phyloP scores from a whole-genome alignment of 2,888 invertebrate genomes.

The Operophtera brumata region DNA sequence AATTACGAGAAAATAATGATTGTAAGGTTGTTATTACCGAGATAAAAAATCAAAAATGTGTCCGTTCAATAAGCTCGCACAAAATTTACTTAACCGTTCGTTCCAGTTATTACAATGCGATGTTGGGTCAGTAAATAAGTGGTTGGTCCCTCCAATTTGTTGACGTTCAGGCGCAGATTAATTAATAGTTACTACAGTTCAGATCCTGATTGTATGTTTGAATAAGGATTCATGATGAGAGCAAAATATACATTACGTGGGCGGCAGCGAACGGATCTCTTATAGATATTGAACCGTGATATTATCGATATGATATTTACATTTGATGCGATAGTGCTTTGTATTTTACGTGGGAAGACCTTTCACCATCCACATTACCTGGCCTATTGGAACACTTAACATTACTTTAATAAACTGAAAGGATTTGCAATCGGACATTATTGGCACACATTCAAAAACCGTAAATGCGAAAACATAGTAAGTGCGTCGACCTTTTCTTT shows the following conservation, averaged over 20 bases:
- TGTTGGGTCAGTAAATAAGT: slow-evolving; percentile 49
- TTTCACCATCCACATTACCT: slow-evolving; percentile 27
- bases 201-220: slow-evolving; percentile 65
- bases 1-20: slow-evolving; percentile 5
- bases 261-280: slow-evolving; percentile 52
- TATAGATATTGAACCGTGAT: slow-evolving; percentile 49
- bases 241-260: slow-evolving; percentile 51
- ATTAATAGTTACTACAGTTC: too few relatives aligned
- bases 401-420: slow-evolving; percentile 2
- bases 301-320: slow-evolving; percentile 48
- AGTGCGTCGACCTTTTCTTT: too few relatives aligned
- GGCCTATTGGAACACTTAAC: slow-evolving; percentile 14
- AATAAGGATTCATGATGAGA: slow-evolving; percentile 55
- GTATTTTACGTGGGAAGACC: slow-evolving; percentile 32
- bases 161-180: slow-evolving; percentile 45
- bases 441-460: too few relatives aligned
- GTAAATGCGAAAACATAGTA: too few relatives aligned
- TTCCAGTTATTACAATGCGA: slow-evolving; percentile 31
- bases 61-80: slow-evolving; percentile 16
- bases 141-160: slow-evolving; percentile 67
- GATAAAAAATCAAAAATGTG: slow-evolving; percentile 22
- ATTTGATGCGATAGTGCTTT: slow-evolving; percentile 29
- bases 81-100: slow-evolving; percentile 29
- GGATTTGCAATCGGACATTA: too few relatives aligned
- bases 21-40: slow-evolving; percentile 15